phyloP scores from a whole-genome alignment of 2,797 vertebrate species.

The Lindbergichthys nudifrons region DNA sequence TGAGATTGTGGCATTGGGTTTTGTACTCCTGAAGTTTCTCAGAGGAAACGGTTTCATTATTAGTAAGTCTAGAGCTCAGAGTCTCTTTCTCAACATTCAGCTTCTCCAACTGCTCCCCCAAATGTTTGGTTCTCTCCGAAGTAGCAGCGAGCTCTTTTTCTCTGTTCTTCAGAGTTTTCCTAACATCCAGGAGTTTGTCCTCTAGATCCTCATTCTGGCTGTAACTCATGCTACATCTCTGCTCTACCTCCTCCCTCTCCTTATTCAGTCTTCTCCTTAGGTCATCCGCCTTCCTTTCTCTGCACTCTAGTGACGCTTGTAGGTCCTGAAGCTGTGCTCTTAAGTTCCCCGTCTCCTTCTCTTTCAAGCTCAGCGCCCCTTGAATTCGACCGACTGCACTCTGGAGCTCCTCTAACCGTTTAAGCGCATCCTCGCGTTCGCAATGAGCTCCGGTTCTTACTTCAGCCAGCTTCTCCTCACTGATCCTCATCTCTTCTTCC shows the following conservation, averaged over 20 bases:
- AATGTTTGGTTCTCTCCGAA: constrained; percentile 82
- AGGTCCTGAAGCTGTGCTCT: constrained; percentile 86
- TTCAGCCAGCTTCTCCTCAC: constrained; percentile 74
- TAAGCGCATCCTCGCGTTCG: constrained; percentile 75
- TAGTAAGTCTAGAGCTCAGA: constrained; percentile 70
- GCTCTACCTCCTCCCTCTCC: constrained; percentile 69
- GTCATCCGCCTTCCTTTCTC: constrained; percentile 83
- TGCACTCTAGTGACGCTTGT: constrained; percentile 76
- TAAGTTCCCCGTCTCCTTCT: constrained; percentile 86
- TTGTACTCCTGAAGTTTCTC: constrained; percentile 77
- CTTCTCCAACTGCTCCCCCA: constrained; percentile 85
- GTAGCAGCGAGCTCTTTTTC: constrained; percentile 82
- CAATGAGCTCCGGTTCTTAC: constrained; percentile 72
- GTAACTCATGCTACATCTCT: constrained; percentile 48
- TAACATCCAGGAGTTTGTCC: constrained; percentile 74
- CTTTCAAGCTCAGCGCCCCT: constrained; percentile 84
- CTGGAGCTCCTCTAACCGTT: constrained; percentile 82
- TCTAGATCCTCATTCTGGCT: constrained; percentile 74
- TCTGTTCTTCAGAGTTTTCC: constrained; percentile 81
- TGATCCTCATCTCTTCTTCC: constrained; percentile 81
- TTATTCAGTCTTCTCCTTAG: constrained; percentile 76
- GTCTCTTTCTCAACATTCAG: constrained; percentile 81
- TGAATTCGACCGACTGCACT: constrained; percentile 81
- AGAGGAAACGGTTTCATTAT: constrained; percentile 65
- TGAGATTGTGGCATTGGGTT: constrained; percentile 75